Evolutionary conservation across 2,113 vertebrate species (phyloP).

Genomic region (Muntiacus muntjak): DNA sequence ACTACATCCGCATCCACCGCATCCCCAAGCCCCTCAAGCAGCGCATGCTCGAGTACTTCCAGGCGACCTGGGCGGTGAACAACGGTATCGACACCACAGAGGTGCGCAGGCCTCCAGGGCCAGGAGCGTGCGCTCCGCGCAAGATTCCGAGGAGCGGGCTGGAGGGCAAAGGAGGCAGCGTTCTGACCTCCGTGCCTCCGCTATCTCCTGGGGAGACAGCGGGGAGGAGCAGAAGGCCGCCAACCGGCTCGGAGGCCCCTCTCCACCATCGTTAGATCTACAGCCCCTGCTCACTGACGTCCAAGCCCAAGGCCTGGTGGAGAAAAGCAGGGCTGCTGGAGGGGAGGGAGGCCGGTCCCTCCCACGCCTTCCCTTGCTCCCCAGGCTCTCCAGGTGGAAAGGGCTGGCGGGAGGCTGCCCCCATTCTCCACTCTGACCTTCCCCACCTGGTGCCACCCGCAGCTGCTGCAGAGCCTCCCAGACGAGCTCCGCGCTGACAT

Average conservation of each 20-base stretch:
- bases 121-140: background rate
- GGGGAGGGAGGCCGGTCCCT: background rate
- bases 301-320: background rate
- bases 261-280: background rate
- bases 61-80: constrained; percentile 80
- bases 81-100: constrained; percentile 81
- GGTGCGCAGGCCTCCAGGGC: constrained; percentile 50
- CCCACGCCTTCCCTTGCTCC: background rate
- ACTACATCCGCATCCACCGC: constrained; percentile 81
- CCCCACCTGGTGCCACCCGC: background rate
- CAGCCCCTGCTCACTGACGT: background rate
- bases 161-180: background rate
- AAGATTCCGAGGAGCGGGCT: background rate
- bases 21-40: constrained; percentile 79
- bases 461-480: constrained; percentile 79
- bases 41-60: constrained; percentile 81
- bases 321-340: background rate
- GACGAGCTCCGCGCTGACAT: constrained; percentile 81
- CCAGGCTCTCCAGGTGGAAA: background rate
- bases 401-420: background rate
- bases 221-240: background rate
- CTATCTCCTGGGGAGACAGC: background rate
- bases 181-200: background rate
- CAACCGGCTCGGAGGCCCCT: background rate
- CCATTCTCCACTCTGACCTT: background rate